A percentile compares a stretch with the other conserved stretches of the same genome.
Conservation (phyloP, 2,113 vertebrate species). For the Dendropsophus ebraccatus region DNA sequence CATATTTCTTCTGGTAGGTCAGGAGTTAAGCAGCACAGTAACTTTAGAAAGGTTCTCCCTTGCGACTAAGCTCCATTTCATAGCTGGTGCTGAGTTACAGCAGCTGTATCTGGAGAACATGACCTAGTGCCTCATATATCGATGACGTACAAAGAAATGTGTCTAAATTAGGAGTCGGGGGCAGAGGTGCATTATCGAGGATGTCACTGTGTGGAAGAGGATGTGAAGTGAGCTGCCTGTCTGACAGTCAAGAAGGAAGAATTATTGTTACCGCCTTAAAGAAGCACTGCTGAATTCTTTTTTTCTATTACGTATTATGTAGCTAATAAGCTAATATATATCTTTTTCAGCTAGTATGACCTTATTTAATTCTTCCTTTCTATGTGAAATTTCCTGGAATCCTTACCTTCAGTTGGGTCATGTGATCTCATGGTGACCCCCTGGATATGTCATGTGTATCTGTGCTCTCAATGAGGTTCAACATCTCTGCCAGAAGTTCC, state of each 20-base stretch:
- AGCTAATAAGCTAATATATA: too few species aligned
- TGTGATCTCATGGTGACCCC: too few species aligned
- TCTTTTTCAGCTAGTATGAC: too few species aligned
- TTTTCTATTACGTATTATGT: too few species aligned
- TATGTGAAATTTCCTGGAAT: too few species aligned
- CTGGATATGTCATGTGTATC: too few species aligned
- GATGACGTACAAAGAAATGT: slow-evolving; percentile 54
- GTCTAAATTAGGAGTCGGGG: slow-evolving; percentile 12
- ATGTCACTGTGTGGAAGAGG: slow-evolving; percentile 19
- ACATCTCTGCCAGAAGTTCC: too few species aligned
- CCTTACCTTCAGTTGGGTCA: too few species aligned
- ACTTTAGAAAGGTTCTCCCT: slow-evolving; percentile 50
- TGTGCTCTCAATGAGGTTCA: too few species aligned
- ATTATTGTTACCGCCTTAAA: not conserved
- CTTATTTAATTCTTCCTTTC: too few species aligned
- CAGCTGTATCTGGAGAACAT: slow-evolving; percentile 52
- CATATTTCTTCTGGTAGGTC: not conserved
- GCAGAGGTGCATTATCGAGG: not conserved
- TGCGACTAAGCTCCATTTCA: slow-evolving; percentile 38
- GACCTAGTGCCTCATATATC: slow-evolving; percentile 53
- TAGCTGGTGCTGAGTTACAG: slow-evolving; percentile 48
- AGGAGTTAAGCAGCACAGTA: slow-evolving; percentile 34
- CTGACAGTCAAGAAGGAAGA: not conserved
- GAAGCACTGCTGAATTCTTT: too few species aligned
- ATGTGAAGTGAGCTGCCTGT: slow-evolving; percentile 3